These are phyloP conservation scores for Melipona beecheii DNA, from an alignment of 2,888 invertebrate species.

Conservation along the genomic window DNA sequence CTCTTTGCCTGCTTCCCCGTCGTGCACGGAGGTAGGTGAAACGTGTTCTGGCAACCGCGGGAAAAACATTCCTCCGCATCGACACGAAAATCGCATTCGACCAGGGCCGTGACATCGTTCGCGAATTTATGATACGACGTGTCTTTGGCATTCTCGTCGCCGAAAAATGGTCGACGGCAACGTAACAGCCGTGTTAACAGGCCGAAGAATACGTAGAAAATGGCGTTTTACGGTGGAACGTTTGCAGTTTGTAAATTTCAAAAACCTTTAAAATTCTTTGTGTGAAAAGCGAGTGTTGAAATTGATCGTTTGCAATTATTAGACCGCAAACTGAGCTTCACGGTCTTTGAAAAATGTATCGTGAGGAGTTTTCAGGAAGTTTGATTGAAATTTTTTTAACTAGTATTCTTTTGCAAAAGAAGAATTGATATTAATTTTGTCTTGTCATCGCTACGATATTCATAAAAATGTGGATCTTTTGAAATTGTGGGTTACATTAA, in stretches of 20 bases:
- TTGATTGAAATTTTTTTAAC: no score
- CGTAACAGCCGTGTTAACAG: neutral
- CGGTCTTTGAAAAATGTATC: neutral
- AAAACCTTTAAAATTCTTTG: neutral
- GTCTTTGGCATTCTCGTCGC: slow-evolving; percentile 36
- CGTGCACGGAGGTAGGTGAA: slow-evolving; percentile 8
- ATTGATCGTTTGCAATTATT: neutral
- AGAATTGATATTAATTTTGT: neutral
- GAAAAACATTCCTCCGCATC: slow-evolving; percentile 47
- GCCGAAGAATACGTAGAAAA: neutral
- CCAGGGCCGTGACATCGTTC: slow-evolving; percentile 1
- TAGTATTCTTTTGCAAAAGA: no score
- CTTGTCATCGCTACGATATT: rapidly evolving
- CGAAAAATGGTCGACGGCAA: slow-evolving; percentile 36
- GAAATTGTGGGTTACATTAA: neutral
- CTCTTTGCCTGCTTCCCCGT: slow-evolving; percentile 17
- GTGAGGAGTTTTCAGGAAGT: no score
- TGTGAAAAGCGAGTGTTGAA: neutral
- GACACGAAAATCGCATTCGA: slow-evolving; percentile 53
- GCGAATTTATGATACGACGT: slow-evolving; percentile 47
- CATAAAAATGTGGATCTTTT: neutral
- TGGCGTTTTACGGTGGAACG: neutral
- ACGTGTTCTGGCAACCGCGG: slow-evolving; percentile 29
- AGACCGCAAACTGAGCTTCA: neutral
- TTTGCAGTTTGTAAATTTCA: neutral